Conservation (phyloP, 2,888 invertebrate species). For the Mythimna impura region DNA sequence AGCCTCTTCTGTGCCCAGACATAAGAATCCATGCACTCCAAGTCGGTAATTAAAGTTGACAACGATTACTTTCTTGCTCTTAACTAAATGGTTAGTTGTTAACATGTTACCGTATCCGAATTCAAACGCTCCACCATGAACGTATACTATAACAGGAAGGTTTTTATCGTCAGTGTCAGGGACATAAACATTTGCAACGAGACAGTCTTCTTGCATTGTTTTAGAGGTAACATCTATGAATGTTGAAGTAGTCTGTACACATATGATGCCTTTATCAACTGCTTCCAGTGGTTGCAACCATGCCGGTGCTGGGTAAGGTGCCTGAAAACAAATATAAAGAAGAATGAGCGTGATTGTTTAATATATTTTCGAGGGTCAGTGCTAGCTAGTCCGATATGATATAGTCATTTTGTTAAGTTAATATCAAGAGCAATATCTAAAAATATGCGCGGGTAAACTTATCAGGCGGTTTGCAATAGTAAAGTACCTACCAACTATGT, state of each 20-base stretch:
- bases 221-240: constrained; percentile 12
- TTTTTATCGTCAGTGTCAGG: constrained; percentile 73
- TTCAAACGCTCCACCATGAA: constrained; percentile 73
- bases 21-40: constrained; percentile 69
- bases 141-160: constrained; percentile 67
- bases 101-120: constrained; percentile 61
- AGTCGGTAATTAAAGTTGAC: constrained; percentile 72
- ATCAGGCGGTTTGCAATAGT: too few relatives aligned
- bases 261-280: constrained; percentile 64
- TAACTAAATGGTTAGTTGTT: constrained; percentile 54
- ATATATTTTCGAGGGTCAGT: not conserved
- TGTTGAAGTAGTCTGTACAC: constrained; percentile 60
- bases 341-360: not conserved
- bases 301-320: constrained; percentile 70
- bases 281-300: constrained; percentile 69
- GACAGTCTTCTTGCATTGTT: constrained; percentile 74
- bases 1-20: constrained; percentile 66
- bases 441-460: too few relatives aligned
- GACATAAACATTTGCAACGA: constrained; percentile 78
- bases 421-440: too few relatives aligned
- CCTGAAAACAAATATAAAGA: constrained; percentile 63
- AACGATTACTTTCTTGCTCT: constrained; percentile 62
- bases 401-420: too few relatives aligned
- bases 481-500: too few relatives aligned
- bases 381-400: not conserved